A percentile compares a stretch with the other conserved stretches of the same genome.
Conservation (phyloP, 2,797 vertebrate species). For the Silurus aristotelis region DNA sequence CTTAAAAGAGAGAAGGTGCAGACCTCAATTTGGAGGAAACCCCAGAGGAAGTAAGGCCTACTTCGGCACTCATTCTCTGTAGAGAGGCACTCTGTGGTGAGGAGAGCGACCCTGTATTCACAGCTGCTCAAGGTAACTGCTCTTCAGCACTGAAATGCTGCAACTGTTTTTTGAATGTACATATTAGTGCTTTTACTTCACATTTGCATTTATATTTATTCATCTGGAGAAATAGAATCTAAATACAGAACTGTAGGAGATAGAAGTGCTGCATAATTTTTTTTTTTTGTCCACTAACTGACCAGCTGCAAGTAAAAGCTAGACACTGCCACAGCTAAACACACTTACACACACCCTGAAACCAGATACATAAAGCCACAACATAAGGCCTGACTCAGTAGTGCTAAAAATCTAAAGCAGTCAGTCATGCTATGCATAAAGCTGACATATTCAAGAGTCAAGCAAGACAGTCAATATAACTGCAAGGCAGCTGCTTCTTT, state of each 20-base stretch:
- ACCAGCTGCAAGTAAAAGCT: constrained; percentile 2
- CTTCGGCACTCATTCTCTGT: constrained; percentile 8
- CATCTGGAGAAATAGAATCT: background rate
- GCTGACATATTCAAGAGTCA: background rate
- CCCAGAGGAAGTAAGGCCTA: constrained; percentile 42
- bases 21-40: constrained; percentile 36
- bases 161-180: background rate
- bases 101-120: constrained; percentile 9
- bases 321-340: background rate
- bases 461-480: background rate
- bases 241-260: background rate
- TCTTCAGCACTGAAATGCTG: background rate
- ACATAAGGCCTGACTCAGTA: constrained; percentile 16
- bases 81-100: background rate
- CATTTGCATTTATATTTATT: background rate
- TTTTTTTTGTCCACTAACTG: background rate
- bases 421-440: background rate
- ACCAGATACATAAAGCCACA: background rate
- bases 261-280: background rate
- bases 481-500: background rate
- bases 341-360: background rate
- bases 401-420: background rate
- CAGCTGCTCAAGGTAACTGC: constrained; percentile 24
- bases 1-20: constrained; percentile 28
- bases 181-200: background rate